Base-by-base conservation (phyloP, 2,888 invertebrate genomes). In the Ennomos quercinarius region DNA sequence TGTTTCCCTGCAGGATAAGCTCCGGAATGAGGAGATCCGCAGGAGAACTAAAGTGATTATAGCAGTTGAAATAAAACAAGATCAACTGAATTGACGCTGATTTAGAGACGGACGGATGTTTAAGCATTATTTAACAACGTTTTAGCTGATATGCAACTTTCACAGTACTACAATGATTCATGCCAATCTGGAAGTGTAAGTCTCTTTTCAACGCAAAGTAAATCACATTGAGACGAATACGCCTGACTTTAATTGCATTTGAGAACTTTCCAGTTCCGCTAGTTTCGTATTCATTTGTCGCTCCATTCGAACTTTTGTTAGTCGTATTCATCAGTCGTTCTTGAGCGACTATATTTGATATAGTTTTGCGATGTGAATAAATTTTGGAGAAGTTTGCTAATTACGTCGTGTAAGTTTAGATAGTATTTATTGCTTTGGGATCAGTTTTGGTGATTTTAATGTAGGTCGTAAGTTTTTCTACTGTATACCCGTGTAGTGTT, bases 201-300 rank as follows among this genome's bases (percentile, higher is more conserved):
- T 44, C 13, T 54, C 49, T 41, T 40, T 59, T 45, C 11, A 54
- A 40, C 35, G 42, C 51, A 41, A 61, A 59, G 48, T 57, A 55
- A 61, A 51, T 64, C 52, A 45, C 56, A 54, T 52, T 51, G 63
- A 65, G 61, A 61, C 50, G 61, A 60, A 61, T 61, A 61, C 48
- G 59, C 40, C 51, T 66, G 53, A 70, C 64, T 62, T 68, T 71
- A 70, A 72, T 74, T 71, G 63, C 67, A 63, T 68, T 41, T 50
- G 61, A 54, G 50, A 34, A 17, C 17, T 39, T 47, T 39, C 38
- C 34, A 11, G 41, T 36, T 17, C 42, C 35, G 34, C 47, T 47
- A 60, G 54, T 67, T 70, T 67, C 51, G 61, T 53, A 67, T 71
- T 70, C 67, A 70, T 66, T 70, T 66, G 61, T 62, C 53, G 67